Evolutionary conservation across 2,797 vertebrate genomes (phyloP).

Genomic region (Tympanoctomys barrerae): DNA sequence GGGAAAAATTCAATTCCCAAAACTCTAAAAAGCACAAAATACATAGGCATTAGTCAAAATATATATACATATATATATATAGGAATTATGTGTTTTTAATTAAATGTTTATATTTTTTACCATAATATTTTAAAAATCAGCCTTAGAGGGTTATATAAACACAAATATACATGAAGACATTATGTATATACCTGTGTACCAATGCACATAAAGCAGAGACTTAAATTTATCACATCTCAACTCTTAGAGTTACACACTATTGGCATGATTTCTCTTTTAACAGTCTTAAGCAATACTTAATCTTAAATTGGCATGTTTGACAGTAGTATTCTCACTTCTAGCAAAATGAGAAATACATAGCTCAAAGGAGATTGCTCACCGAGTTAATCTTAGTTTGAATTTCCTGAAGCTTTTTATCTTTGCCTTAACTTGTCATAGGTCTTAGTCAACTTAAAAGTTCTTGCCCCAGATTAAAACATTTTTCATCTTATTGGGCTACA

Average conservation of each 20-base stretch:
- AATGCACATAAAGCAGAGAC: background rate
- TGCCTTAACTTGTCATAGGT: background rate
- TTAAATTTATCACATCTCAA: background rate
- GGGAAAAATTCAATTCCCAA: conserved; percentile 47
- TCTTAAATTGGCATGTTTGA: background rate
- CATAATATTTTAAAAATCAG: background rate
- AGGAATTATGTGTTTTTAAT: background rate
- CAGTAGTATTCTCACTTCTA: background rate
- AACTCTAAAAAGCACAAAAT: conserved; percentile 36
- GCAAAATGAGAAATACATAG: background rate
- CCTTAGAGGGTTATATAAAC: background rate
- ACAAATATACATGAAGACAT: background rate
- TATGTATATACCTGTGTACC: background rate
- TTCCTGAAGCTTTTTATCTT: background rate
- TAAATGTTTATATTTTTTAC: conserved; percentile 32
- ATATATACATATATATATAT: conserved; percentile 31
- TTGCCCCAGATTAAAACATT: background rate
- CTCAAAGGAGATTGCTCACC: background rate
- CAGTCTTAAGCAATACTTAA: background rate
- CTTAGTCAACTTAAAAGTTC: background rate
- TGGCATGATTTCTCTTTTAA: background rate
- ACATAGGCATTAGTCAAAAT: conserved; percentile 38
- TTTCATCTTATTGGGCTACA: background rate
- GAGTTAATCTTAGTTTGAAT: background rate
- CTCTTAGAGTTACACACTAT: background rate